Percentiles rank a stretch among this genome's conserved stretches.
These are phyloP conservation scores for Tricholauxania praeusta DNA, from an alignment of 2,888 invertebrate genomes.

Conservation along the genomic window DNA sequence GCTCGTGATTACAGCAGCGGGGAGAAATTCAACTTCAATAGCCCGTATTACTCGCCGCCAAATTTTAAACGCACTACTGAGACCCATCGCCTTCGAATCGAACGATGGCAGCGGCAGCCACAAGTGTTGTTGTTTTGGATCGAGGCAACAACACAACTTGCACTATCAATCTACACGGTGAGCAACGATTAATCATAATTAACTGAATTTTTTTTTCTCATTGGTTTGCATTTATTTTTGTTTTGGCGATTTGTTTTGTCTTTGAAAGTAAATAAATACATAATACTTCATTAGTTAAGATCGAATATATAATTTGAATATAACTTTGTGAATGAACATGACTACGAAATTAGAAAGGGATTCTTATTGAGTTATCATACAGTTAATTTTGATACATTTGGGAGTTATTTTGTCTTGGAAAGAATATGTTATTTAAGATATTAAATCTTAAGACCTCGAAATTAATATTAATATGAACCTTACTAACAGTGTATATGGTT, in stretches of 20 bases:
- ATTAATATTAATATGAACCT: too few relatives aligned
- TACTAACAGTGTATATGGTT: too few relatives aligned
- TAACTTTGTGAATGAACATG: too few relatives aligned
- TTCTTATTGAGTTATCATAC: too few relatives aligned
- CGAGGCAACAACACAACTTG: slow-evolving; percentile 97
- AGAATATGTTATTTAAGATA: too few relatives aligned
- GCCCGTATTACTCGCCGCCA: background rate
- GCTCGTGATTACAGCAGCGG: too few relatives aligned
- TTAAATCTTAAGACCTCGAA: too few relatives aligned
- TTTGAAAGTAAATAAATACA: background rate
- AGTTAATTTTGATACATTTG: too few relatives aligned
- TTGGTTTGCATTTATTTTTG: slow-evolving; percentile 27
- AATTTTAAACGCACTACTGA: background rate
- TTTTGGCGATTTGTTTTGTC: slow-evolving; percentile 14
- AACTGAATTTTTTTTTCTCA: slow-evolving; percentile 33
- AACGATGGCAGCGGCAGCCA: slow-evolving; percentile 75
- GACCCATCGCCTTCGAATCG: background rate
- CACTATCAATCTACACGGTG: slow-evolving; percentile 96
- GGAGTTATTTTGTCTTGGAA: too few relatives aligned
- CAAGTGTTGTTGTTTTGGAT: slow-evolving; percentile 92
- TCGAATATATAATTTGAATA: too few relatives aligned
- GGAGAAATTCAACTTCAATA: too few relatives aligned
- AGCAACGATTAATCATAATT: slow-evolving; percentile 60
- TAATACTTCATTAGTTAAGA: background rate
- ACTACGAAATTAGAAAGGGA: too few relatives aligned